A percentile compares a stretch with the other conserved stretches of the same genome.
These are phyloP conservation scores for Trissolcus brochymenae DNA, from an alignment of 2,888 invertebrate species.

Conservation along the genomic window DNA sequence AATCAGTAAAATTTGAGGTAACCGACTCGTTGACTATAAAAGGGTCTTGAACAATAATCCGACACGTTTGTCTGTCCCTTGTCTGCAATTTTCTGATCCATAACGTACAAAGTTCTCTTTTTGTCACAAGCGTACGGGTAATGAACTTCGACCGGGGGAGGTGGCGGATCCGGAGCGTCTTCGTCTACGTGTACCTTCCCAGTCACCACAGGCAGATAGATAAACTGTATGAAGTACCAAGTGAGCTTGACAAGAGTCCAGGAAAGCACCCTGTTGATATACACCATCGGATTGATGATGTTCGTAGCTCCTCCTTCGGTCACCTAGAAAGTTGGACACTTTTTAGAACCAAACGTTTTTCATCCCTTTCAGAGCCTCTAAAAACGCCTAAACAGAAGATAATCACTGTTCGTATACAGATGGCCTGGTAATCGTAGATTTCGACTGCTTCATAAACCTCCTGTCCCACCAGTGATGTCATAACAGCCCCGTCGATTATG, in stretches of 20 bases:
- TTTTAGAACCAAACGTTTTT: too few species aligned
- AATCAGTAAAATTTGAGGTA: background rate
- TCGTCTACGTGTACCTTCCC: constrained; percentile 71
- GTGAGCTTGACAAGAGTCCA: constrained; percentile 73
- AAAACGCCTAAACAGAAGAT: constrained; percentile 5
- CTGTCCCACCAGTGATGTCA: constrained; percentile 85
- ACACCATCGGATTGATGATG: constrained; percentile 69
- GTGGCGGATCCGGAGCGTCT: constrained; percentile 72
- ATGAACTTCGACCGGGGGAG: constrained; percentile 63
- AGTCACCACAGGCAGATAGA: constrained; percentile 65
- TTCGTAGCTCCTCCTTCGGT: constrained; percentile 62
- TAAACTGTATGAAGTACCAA: constrained; percentile 71
- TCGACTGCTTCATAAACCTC: constrained; percentile 85
- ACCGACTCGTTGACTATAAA: constrained; percentile 80
- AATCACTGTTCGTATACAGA: constrained; percentile 80
- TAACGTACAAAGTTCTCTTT: constrained; percentile 82
- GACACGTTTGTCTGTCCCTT: constrained; percentile 74
- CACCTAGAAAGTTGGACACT: constrained; percentile 54
- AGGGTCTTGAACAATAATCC: constrained; percentile 79
- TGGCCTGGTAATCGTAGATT: constrained; percentile 90
- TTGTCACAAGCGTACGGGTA: constrained; percentile 84
- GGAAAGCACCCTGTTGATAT: constrained; percentile 70
- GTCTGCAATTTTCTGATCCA: constrained; percentile 79
- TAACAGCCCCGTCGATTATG: constrained; percentile 83
- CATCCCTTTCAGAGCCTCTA: background rate